These are phyloP conservation scores for Falco cherrug DNA, from an alignment of 2,797 vertebrate species.

Conservation along the genomic window DNA sequence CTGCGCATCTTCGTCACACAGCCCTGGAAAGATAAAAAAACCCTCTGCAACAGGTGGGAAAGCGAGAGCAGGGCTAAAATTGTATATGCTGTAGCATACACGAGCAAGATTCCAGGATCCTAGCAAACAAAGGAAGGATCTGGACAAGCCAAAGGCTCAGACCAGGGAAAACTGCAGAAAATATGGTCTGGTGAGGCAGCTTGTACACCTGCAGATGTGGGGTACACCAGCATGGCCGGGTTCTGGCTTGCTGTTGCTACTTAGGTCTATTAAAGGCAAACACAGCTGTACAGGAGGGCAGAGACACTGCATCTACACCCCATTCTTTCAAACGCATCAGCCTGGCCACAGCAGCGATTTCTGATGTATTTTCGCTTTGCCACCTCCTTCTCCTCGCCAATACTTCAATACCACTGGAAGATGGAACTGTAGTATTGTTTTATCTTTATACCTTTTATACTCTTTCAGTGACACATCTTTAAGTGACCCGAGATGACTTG, in stretches of 20 bases:
- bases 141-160: background rate
- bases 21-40: background rate
- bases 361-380: background rate
- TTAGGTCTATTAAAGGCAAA: background rate
- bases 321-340: background rate
- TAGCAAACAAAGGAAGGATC: background rate
- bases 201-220: background rate
- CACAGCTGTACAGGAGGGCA: background rate
- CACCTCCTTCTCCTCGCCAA: background rate
- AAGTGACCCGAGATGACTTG: background rate
- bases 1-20: rapidly evolving
- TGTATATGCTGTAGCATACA: background rate
- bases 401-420: background rate
- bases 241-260: background rate
- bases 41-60: background rate
- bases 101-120: background rate
- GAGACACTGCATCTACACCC: background rate
- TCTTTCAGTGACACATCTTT: background rate
- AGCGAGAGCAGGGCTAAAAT: background rate
- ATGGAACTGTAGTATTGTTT: background rate
- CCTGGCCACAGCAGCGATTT: background rate
- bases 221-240: rapidly evolving
- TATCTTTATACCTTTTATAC: background rate
- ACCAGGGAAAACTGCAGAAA: background rate
- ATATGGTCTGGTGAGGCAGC: background rate